Percentiles rank a stretch among this genome's conserved stretches.
Conservation (phyloP, 2,113 vertebrate genomes). For the Orycteropus afer region DNA sequence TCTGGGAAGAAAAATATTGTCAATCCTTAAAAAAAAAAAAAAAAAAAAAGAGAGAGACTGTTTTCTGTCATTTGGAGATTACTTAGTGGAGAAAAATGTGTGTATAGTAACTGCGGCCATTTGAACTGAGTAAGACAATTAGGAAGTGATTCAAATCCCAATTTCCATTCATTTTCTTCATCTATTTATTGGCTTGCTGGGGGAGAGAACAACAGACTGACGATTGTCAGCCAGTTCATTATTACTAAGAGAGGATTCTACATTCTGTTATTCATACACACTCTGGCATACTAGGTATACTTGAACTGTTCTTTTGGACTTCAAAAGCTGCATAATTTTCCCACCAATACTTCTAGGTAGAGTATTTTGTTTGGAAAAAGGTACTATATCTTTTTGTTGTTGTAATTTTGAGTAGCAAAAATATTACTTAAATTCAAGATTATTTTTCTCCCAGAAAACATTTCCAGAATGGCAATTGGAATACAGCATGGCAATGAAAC, state of each 20-base stretch:
- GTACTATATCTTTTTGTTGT: neutral
- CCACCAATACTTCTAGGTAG: slow-evolving; percentile 6
- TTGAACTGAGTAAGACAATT: slow-evolving; percentile 65
- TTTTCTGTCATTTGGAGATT: slow-evolving; percentile 71
- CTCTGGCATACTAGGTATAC: slow-evolving; percentile 14
- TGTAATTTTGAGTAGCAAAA: slow-evolving; percentile 1
- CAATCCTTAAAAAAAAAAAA: neutral
- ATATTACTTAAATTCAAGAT: slow-evolving; percentile 9
- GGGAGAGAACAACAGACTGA: slow-evolving; percentile 66
- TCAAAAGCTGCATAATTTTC: slow-evolving; percentile 30
- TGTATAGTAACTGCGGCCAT: slow-evolving; percentile 59
- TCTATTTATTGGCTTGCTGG: slow-evolving; percentile 71
- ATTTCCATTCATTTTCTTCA: slow-evolving; percentile 71
- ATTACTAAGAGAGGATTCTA: slow-evolving; percentile 13
- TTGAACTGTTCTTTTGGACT: slow-evolving; percentile 30
- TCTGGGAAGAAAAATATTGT: slow-evolving; percentile 15
- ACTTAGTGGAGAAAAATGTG: slow-evolving; percentile 71
- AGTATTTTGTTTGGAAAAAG: slow-evolving; percentile 38
- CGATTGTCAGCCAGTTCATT: slow-evolving; percentile 60
- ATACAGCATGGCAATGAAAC: neutral
- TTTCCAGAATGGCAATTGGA: slow-evolving; percentile 30
- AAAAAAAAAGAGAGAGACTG: slow-evolving; percentile 59
- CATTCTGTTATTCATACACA: neutral
- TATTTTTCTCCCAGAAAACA: slow-evolving; percentile 44
- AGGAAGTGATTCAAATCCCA: slow-evolving; percentile 72